Evolutionary conservation across 2,888 invertebrate genomes (phyloP).

Genomic region (Sarcophaga subvicina): DNA sequence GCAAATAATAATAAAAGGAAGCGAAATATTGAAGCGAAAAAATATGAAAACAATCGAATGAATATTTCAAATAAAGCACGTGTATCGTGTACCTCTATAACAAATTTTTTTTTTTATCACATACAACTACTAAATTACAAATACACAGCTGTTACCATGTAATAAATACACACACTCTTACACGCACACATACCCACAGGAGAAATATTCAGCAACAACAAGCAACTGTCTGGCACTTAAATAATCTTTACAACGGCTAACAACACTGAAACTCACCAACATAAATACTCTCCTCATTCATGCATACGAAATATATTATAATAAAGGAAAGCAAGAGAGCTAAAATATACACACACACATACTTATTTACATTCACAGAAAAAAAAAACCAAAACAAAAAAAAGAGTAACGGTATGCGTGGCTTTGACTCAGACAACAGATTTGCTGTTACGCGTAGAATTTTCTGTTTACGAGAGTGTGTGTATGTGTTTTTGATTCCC

Average conservation of each 20-base stretch:
- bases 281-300: too few relatives aligned
- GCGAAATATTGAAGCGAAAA: neutral
- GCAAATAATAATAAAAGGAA: too few relatives aligned
- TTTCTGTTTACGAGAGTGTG: neutral
- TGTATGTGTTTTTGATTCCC: neutral
- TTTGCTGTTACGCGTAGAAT: constrained; percentile 28
- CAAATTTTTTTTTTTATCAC: too few relatives aligned
- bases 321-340: neutral
- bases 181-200: too few relatives aligned
- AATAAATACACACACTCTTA: too few relatives aligned
- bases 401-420: neutral
- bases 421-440: constrained; percentile 37
- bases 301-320: neutral
- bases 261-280: too few relatives aligned
- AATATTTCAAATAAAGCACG: constrained; percentile 43
- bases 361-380: neutral
- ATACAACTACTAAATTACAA: too few relatives aligned
- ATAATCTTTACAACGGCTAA: too few relatives aligned
- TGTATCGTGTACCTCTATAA: neutral
- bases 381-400: neutral
- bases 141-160: too few relatives aligned
- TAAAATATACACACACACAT: neutral
- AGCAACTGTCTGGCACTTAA: too few relatives aligned
- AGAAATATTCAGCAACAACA: too few relatives aligned
- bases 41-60: constrained; percentile 37